Percentiles rank a stretch among this genome's conserved stretches.
Conservation (phyloP, 2,888 invertebrate genomes). For the Aporophyla lueneburgensis region DNA sequence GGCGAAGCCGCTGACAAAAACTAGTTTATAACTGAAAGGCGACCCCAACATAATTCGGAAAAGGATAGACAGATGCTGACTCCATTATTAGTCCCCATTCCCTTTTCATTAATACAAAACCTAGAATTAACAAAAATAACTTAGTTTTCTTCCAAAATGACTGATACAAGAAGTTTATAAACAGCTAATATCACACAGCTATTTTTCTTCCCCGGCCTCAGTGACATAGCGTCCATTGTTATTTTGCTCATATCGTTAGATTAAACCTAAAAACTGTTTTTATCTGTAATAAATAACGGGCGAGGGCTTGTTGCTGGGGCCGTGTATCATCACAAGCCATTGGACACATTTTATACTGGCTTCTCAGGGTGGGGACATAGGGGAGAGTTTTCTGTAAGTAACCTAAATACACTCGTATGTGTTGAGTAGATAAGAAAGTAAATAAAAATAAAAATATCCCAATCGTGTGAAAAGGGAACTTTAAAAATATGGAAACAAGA, state of each 20-base stretch:
- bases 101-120: neutral
- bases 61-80: too few species aligned
- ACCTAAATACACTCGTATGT: neutral
- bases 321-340: constrained; percentile 62
- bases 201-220: constrained; percentile 12
- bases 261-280: constrained; percentile 57
- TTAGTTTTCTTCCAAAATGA: neutral
- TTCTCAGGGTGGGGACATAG: constrained; percentile 28
- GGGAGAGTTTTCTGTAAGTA: neutral
- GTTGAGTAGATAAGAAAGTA: neutral
- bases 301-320: constrained; percentile 53
- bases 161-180: neutral
- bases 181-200: neutral
- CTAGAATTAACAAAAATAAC: neutral
- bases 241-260: constrained; percentile 52
- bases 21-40: too few species aligned
- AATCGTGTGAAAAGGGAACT: too few species aligned
- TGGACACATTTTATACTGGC: constrained; percentile 58
- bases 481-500: too few species aligned
- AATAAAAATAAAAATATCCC: too few species aligned
- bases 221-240: constrained; percentile 36
- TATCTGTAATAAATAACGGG: constrained; percentile 60
- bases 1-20: too few species aligned
- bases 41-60: neutral
- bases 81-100: too few species aligned